A percentile compares a stretch with the other conserved stretches of the same genome.
These are phyloP conservation scores for Microcebus tavaratra DNA, from an alignment of 2,113 vertebrate genomes.

Conservation along the genomic window DNA sequence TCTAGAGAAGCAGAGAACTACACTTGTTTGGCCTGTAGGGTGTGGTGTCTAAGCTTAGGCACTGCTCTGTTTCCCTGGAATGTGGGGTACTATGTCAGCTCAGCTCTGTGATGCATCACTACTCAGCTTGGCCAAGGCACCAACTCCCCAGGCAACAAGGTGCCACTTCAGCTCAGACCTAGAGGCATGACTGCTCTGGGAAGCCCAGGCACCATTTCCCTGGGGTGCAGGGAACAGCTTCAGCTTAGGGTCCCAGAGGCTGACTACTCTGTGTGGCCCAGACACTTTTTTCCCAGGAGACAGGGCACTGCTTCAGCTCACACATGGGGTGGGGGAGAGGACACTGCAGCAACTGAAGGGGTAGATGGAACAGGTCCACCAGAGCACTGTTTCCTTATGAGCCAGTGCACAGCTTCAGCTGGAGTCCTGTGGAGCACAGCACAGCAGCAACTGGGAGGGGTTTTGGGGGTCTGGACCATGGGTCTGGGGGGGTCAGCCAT, in stretches of 20 bases:
- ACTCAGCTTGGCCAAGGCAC: no score
- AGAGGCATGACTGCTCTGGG: no score
- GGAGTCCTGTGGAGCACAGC: neutral
- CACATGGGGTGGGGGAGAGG: neutral
- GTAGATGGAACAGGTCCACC: neutral
- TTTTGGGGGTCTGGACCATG: neutral
- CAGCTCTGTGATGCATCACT: no score
- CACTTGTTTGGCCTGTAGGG: no score
- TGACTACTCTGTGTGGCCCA: neutral
- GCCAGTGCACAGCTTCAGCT: neutral
- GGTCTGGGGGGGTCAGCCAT: no score
- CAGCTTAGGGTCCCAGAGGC: no score
- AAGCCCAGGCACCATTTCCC: no score
- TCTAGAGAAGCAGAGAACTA: no score
- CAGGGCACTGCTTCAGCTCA: neutral
- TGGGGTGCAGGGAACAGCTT: no score
- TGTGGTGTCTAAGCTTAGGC: no score
- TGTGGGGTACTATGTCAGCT: no score
- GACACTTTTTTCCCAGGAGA: neutral
- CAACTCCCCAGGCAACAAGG: neutral
- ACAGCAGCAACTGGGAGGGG: neutral
- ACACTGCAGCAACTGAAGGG: neutral
- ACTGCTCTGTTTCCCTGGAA: no score
- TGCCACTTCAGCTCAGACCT: neutral
- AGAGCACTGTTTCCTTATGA: neutral